A percentile compares a stretch with the other conserved stretches of the same genome.
Conservation (phyloP, 2,113 vertebrate genomes). For the Myotis lucifugus region DNA sequence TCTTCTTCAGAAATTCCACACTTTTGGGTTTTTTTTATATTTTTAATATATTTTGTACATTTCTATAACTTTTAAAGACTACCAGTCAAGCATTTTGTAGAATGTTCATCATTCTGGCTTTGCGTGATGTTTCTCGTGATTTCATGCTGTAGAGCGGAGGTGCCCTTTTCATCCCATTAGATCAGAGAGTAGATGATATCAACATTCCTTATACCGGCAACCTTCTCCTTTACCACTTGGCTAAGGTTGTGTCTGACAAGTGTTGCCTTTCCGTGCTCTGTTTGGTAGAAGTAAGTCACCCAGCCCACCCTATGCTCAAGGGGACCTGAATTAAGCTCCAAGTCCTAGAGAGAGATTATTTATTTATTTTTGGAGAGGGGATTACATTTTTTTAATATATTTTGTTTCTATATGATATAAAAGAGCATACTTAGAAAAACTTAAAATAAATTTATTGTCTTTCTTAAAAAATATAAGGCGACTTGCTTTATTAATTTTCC, state of each 20-base stretch:
- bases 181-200: neutral
- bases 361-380: no score
- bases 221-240: neutral
- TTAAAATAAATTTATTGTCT: neutral
- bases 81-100: neutral
- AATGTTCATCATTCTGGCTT: neutral
- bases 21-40: neutral
- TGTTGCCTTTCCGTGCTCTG: neutral
- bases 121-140: neutral
- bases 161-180: neutral
- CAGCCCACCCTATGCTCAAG: neutral
- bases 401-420: neutral
- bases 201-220: neutral
- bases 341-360: neutral
- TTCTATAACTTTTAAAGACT: neutral
- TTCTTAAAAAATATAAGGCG: neutral
- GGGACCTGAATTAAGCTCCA: neutral
- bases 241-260: neutral
- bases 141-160: neutral
- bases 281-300: neutral
- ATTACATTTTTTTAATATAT: neutral
- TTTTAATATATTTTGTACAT: no score
- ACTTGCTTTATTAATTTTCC: neutral
- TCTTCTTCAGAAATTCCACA: neutral
- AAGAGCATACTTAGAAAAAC: neutral